These are phyloP conservation scores for Melanostoma mellinum DNA, from an alignment of 2,888 invertebrate genomes.

Conservation along the genomic window DNA sequence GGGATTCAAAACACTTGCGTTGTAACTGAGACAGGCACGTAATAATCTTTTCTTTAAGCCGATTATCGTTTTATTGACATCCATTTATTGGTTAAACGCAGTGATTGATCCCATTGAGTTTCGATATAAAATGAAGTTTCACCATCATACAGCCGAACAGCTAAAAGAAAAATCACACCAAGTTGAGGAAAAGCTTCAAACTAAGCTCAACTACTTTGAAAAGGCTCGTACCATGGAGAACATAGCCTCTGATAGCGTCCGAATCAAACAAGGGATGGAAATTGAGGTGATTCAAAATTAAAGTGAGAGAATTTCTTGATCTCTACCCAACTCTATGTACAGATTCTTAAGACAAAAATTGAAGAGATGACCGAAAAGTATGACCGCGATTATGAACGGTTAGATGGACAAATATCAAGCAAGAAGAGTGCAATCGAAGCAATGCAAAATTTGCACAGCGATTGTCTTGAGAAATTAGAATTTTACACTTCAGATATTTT, in stretches of 20 bases:
- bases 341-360: conserved; percentile 26
- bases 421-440: conserved; percentile 17
- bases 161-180: neutral
- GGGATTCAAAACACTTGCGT: conserved; percentile 38
- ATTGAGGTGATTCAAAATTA: conserved; percentile 34
- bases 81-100: neutral
- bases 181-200: neutral
- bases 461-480: conserved; percentile 20
- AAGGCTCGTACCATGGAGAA: neutral
- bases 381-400: conserved; percentile 15
- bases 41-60: neutral
- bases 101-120: conserved; percentile 58
- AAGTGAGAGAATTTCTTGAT: neutral
- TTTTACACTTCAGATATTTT: conserved; percentile 29
- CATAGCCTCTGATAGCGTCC: neutral
- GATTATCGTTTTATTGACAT: neutral
- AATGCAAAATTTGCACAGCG: conserved; percentile 16
- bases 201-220: neutral
- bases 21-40: conserved; percentile 33
- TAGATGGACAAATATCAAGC: conserved; percentile 34
- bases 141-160: conserved; percentile 26
- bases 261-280: conserved; percentile 20
- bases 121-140: conserved; percentile 40
- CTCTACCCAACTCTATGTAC: neutral
- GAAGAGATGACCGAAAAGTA: conserved; percentile 16